Evolutionary conservation across 1,140 invertebrate genomes (phyloP).

Genomic region (Penaeus japonicus): DNA sequence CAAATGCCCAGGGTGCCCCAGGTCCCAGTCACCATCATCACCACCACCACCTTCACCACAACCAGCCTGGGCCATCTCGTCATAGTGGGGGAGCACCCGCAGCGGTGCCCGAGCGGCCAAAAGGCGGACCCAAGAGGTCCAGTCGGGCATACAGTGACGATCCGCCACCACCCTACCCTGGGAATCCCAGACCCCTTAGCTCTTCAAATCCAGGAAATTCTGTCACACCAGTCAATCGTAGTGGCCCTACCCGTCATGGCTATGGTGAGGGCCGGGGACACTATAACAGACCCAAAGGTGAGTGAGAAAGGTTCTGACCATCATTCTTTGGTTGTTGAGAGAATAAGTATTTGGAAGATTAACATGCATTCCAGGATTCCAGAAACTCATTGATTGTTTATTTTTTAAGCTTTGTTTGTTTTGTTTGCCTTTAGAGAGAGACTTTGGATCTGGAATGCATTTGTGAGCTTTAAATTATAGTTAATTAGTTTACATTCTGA

Average conservation of each 20-base stretch:
- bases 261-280: constrained; percentile 75
- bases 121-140: constrained; percentile 32
- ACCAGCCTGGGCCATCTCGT: not conserved
- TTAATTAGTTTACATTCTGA: too few relatives aligned
- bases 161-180: constrained; percentile 60
- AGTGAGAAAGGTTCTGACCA: not conserved
- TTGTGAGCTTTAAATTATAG: too few relatives aligned
- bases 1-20: not conserved
- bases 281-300: constrained; percentile 69
- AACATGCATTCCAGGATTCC: too few relatives aligned
- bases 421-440: too few relatives aligned
- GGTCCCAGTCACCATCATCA: constrained; percentile 31
- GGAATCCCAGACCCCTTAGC: constrained; percentile 64
- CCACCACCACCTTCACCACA: constrained; percentile 40
- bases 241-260: constrained; percentile 68
- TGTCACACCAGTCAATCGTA: constrained; percentile 9
- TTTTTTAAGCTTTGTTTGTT: too few relatives aligned
- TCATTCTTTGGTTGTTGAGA: too few relatives aligned
- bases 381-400: too few relatives aligned
- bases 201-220: constrained; percentile 28
- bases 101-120: constrained; percentile 53
- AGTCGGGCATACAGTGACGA: constrained; percentile 58
- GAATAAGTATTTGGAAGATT: too few relatives aligned
- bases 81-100: constrained; percentile 25
- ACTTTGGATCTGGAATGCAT: too few relatives aligned